Evolutionary conservation across 2,113 vertebrate genomes (phyloP).

Genomic region (Zapus hudsonius): DNA sequence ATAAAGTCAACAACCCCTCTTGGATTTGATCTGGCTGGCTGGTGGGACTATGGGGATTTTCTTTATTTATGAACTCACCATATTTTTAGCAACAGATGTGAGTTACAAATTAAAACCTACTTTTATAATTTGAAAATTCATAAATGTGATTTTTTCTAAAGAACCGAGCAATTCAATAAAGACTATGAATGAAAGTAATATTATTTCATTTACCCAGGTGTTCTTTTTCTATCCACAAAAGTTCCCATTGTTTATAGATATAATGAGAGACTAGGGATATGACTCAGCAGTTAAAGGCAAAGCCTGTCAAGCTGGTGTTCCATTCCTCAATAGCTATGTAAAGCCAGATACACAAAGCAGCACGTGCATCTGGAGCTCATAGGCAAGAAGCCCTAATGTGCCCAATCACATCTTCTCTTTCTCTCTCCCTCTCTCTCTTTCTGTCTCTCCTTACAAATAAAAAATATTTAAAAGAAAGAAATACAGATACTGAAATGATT

Average conservation of each 20-base stretch:
- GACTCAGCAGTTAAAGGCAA: no score
- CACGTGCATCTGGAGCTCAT: no score
- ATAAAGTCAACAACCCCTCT: background rate
- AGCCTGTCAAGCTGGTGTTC: no score
- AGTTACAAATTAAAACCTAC: background rate
- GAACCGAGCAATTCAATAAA: slow-evolving; percentile 31
- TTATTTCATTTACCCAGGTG: background rate
- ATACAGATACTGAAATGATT: background rate
- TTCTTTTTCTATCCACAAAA: background rate
- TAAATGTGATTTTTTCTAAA: background rate
- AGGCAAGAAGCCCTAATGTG: no score
- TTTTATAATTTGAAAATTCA: background rate
- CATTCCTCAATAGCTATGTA: no score
- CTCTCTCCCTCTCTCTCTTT: no score
- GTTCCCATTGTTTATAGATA: background rate
- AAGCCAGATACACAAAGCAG: no score
- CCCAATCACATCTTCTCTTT: no score
- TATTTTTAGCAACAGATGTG: background rate
- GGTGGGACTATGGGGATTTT: background rate
- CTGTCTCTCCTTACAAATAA: no score
- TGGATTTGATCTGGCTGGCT: background rate
- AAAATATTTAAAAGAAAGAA: background rate
- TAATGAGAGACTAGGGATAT: no score
- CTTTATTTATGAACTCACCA: background rate
- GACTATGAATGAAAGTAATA: background rate